A percentile compares a stretch with the other conserved stretches of the same genome.
Evolutionary conservation across 2,888 invertebrate species (phyloP).

Genomic region (Stegana nigrithorax): DNA sequence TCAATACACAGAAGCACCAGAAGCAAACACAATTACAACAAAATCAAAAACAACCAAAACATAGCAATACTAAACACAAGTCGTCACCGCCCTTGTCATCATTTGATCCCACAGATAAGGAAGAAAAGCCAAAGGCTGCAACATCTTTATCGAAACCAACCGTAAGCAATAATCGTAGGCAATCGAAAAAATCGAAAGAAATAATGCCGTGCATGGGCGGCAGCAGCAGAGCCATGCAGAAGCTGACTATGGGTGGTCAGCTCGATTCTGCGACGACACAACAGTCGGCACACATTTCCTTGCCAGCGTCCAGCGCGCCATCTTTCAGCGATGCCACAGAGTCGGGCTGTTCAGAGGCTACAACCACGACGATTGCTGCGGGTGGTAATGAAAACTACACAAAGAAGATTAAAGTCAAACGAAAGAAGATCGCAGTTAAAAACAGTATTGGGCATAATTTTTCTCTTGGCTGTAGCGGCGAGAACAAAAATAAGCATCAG

Average conservation of each 20-base stretch:
- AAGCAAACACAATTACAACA: constrained; percentile 26
- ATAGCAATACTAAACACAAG: constrained; percentile 12
- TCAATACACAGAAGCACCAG: no score
- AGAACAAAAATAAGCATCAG: constrained; percentile 30
- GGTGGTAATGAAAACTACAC: constrained; percentile 36
- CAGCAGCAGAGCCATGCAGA: constrained; percentile 3
- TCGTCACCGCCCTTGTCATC: background rate
- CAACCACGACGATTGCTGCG: constrained; percentile 41
- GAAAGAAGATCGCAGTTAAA: constrained; percentile 55
- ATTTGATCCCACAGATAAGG: no score
- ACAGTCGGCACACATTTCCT: constrained; percentile 17
- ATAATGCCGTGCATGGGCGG: constrained; percentile 6
- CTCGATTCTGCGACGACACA: constrained; percentile 21
- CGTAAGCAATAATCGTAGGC: constrained; percentile 9
- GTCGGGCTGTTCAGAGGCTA: constrained; percentile 58
- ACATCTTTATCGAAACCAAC: no score
- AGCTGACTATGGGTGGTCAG: constrained; percentile 17
- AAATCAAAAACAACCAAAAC: constrained; percentile 24
- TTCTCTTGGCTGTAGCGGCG: constrained; percentile 17
- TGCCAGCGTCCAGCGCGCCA: constrained; percentile 11
- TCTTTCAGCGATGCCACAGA: constrained; percentile 53
- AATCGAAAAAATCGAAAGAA: constrained; percentile 18
- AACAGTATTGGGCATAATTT: constrained; percentile 21
- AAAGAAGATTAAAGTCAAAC: constrained; percentile 63
- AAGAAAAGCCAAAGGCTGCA: background rate